Evolutionary conservation across 2,113 vertebrate genomes (phyloP), one percentile per base, ranked within the genome.

Genomic region (Perognathus longimembris): DNA sequence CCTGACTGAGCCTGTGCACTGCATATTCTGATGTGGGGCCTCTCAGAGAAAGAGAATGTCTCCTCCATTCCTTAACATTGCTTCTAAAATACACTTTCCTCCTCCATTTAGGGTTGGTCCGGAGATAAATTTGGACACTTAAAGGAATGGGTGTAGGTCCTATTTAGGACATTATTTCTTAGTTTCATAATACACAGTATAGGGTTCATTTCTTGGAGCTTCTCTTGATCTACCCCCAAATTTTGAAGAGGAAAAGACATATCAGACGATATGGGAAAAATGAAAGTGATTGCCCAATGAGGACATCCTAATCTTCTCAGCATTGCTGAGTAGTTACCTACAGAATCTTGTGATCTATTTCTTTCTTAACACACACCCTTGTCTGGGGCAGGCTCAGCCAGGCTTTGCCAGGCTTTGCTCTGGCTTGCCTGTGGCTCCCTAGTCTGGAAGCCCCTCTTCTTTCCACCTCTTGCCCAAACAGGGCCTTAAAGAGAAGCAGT

Each of bases 231-330:
- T 50, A 75, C 18, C 57, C 61, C 50, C 42, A 14, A 66, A 20
- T 84, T 88, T 64, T 85, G 36, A n/a, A 80, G 36, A 90, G 75
- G 92, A 96, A 90, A 67, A 6, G 50, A 10, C 26, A 4, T 34
- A 6, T 57, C n/a, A 7, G 78, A 32, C 42, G 76, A 22, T 66
- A 45, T 20, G 38, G 30, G 61, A 76, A 93, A 82, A 78, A 61
- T 50, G 34, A 96, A 95, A 88, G 32, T 80, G 89, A 86, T 95
- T 93, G 59, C 89, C 26, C 69, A 91, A 18, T n/a, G 67, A 93
- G 92, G 93, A 95, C 93, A 80, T 91, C 69, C 89, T 92, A 45
- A 91, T 96, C 89, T 93, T 7, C 4, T 79, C 24, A 22, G 4
- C 40, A 34, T 87, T 89, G 45, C 85, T 30, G 26, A 76, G 77